phyloP scores from a whole-genome alignment of 2,888 invertebrate species.

The Synanthedon andrenaeformis region DNA sequence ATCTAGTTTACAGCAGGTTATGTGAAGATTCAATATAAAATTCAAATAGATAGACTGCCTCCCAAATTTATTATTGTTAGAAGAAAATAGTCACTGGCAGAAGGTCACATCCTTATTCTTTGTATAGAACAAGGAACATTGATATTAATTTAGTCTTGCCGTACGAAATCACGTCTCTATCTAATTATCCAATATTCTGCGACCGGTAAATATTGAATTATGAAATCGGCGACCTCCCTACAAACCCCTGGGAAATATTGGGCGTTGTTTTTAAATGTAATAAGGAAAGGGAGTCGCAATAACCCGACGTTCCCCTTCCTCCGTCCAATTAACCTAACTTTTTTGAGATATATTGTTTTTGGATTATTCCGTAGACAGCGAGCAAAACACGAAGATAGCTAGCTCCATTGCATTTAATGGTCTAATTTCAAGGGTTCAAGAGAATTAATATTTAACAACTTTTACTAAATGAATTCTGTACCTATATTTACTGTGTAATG shows the following conservation, averaged over 20 bases:
- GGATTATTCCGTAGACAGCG: neutral
- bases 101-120: slow-evolving; percentile 7
- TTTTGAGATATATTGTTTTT: neutral
- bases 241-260: slow-evolving; percentile 58
- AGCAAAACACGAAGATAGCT: no score
- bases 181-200: slow-evolving; percentile 63
- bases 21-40: no score
- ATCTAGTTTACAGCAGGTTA: no score
- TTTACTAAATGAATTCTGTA: no score
- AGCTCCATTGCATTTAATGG: no score
- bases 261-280: slow-evolving; percentile 54
- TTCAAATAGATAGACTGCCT: no score
- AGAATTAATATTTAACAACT: no score
- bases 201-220: slow-evolving; percentile 64
- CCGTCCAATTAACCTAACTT: slow-evolving; percentile 15
- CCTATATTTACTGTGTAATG: no score
- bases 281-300: slow-evolving; percentile 32
- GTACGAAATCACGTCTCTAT: slow-evolving; percentile 64
- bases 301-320: slow-evolving; percentile 11
- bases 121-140: slow-evolving; percentile 54
- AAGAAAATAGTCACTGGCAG: no score
- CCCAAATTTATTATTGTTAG: no score
- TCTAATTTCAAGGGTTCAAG: no score
- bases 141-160: slow-evolving; percentile 65
- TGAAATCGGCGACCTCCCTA: slow-evolving; percentile 53